Evolutionary conservation across 2,113 vertebrate species (phyloP), one percentile per base, ranked within the genome.

Genomic region (Phrynosoma platyrhinos): DNA sequence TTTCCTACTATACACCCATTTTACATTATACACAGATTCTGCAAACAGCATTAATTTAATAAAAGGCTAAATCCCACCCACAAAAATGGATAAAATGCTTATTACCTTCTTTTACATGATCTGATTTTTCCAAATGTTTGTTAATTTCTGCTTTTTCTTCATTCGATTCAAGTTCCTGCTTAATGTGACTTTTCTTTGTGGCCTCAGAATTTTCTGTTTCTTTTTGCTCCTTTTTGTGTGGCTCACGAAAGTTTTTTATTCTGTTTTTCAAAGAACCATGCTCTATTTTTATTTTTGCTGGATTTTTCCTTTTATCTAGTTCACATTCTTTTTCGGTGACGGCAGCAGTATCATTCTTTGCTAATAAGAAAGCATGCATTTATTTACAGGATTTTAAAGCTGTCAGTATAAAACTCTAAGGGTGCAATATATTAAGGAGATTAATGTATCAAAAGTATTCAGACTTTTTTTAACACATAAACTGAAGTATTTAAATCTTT

Each of bases 221-320:
- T 80, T 82, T 92, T 91, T 93, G 95, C 52, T 94, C 94, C 88
- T 94, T 89, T 88, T 84, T 92, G 91, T 95, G 95, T 47, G 89
- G 79, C 87, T 95, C 88, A 36, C 86, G 94, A 79, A 90, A 93
- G 36, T 94, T 93, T 91, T 95, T 95, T 36, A 88, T 91, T 90
- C 91, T 94, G 0, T 91, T 91, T 88, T 96, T 96, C 77, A 92
- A 94, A 82, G 87, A 83, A 40, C 93, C 92, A 69, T 89, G 72
- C n/a, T 97, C 97, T 88, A 42, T 14, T 95, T 97, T 97, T 55
- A 96, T 83, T 92, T 96, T 96, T 85, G 90, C 69, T 12, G 93
- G 68, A 91, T 92, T 93, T 95, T 96, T 97, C 92, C 95, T 95
- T 95, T 97, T 97, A 94, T 98, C 96, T 85, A 94, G 86, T 89